phyloP scores from a whole-genome alignment of 2,113 vertebrate species.

The Mixornis gularis region DNA sequence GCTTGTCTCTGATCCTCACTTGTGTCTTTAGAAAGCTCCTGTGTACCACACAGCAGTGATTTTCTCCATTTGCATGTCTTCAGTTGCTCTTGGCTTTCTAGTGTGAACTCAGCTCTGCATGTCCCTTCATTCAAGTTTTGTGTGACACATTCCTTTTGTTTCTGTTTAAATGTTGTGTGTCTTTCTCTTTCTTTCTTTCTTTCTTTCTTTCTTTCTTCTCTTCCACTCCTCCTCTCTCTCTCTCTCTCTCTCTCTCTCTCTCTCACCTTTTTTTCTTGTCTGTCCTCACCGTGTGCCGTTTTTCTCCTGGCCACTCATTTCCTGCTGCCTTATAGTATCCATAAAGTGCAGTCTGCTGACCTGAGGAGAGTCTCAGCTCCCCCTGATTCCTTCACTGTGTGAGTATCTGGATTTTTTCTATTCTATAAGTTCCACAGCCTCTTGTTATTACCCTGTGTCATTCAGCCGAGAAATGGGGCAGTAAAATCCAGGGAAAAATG shows the following conservation, averaged over 20 bases:
- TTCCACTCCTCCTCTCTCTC: slow-evolving; percentile 12
- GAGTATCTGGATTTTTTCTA: slow-evolving; percentile 78
- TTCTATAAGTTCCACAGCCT: not conserved
- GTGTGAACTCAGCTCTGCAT: slow-evolving; percentile 47
- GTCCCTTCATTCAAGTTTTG: slow-evolving; percentile 52
- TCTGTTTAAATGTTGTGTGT: slow-evolving; percentile 75
- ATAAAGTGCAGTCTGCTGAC: slow-evolving; percentile 96
- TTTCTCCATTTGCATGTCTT: slow-evolving; percentile 55
- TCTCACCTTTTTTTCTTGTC: slow-evolving; percentile 57
- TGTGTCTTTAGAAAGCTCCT: not conserved
- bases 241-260: not conserved
- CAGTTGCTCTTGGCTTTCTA: slow-evolving; percentile 44
- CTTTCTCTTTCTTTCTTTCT: slow-evolving; percentile 55
- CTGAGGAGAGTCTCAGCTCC: slow-evolving; percentile 97
- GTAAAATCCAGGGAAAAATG: not conserved
- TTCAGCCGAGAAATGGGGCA: not conserved
- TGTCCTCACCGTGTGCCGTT: slow-evolving; percentile 66
- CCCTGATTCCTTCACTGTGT: slow-evolving; percentile 97
- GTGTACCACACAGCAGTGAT: not conserved
- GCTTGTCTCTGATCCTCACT: not conserved
- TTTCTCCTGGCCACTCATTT: slow-evolving; percentile 73
- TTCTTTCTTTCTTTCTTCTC: slow-evolving; percentile 50
- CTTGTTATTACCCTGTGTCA: not conserved
- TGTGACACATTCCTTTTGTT: slow-evolving; percentile 67
- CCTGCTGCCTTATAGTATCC: slow-evolving; percentile 84